These are phyloP conservation scores for Hippocampus comes DNA, from an alignment of 2,113 vertebrate genomes.

Conservation along the genomic window DNA sequence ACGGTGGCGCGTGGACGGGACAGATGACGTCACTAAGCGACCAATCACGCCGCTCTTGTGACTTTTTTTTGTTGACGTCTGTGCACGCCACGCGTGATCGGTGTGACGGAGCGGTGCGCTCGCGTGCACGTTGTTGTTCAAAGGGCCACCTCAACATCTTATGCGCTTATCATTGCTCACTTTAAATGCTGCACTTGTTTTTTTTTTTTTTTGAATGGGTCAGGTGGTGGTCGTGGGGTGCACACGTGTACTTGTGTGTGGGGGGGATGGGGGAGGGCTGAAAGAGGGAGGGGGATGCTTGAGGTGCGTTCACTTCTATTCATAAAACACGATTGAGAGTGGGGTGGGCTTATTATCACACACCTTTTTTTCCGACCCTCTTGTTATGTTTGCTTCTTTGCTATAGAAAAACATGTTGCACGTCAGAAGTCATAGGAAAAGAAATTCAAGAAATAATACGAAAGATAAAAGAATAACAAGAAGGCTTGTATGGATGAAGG, in stretches of 20 bases:
- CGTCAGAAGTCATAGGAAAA: background rate
- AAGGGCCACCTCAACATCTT: background rate
- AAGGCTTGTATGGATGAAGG: background rate
- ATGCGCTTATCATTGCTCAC: background rate
- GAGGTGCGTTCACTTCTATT: conserved; percentile 44
- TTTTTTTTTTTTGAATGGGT: conserved; percentile 2
- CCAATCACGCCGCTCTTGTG: background rate
- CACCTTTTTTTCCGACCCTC: background rate
- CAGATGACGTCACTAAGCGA: background rate
- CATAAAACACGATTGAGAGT: conserved; percentile 29
- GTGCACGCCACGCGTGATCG: background rate
- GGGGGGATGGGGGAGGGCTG: conserved; percentile 4
- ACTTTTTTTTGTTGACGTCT: background rate
- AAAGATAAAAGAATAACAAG: background rate
- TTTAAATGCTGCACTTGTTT: background rate
- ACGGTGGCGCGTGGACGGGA: background rate
- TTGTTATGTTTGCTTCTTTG: background rate
- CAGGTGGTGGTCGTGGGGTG: conserved; percentile 15
- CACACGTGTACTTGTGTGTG: conserved; percentile 16
- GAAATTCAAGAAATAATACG: background rate
- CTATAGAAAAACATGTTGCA: background rate
- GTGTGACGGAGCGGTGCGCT: background rate
- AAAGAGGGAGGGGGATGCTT: conserved; percentile 29
- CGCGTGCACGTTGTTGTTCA: background rate
- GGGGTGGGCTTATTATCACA: background rate